Evolutionary conservation across 2,797 vertebrate species (phyloP), one percentile per base, ranked within the genome.

Genomic region (Neoniphon sammara): DNA sequence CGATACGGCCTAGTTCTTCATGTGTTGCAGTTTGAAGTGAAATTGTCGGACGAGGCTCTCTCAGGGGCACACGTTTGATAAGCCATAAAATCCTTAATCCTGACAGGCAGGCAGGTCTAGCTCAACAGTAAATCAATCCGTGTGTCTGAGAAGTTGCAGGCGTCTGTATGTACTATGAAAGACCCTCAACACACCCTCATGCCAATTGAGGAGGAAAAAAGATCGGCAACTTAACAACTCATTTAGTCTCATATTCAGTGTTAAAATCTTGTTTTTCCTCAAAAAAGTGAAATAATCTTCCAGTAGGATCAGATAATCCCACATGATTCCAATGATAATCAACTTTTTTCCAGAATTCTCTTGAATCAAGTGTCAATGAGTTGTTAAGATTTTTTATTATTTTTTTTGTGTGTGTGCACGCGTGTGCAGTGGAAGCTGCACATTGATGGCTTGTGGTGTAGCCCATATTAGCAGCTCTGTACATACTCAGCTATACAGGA

Each of bases 71-170:
- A 76, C 81, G 78, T 88, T 84, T 93, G 93, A 93, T 91, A 88
- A 87, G 87, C 86, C 83, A 88, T 86, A 85, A 87, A 91, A 86
- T 91, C 89, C 83, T 83, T 91, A 91, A 93, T 91, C 90, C 89
- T 93, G 91, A 91, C 91, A 91, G 91, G 72, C 88, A 88, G 88
- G 81, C 85, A 82, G 86, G 84, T 85, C 86, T 53, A 84, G 88
- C 85, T 88, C 85, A 73, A 85, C 89, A 90, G 85, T 87, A 92
- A 92, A 93, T 93, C 88, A 91, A 90, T 92, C 87, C 86, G 67
- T 77, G 81, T 80, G 89, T 86, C 88, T 88, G 82, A 91, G 87
- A 80, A 85, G 85, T 77, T 85, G 85, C 78, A 87, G 90, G 77
- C 77, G 68, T 78, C 72, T 66, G 58, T 88, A 88, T 92, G 31